phyloP scores from a whole-genome alignment of 2,797 vertebrate species.

The Heliangelus exortis region DNA sequence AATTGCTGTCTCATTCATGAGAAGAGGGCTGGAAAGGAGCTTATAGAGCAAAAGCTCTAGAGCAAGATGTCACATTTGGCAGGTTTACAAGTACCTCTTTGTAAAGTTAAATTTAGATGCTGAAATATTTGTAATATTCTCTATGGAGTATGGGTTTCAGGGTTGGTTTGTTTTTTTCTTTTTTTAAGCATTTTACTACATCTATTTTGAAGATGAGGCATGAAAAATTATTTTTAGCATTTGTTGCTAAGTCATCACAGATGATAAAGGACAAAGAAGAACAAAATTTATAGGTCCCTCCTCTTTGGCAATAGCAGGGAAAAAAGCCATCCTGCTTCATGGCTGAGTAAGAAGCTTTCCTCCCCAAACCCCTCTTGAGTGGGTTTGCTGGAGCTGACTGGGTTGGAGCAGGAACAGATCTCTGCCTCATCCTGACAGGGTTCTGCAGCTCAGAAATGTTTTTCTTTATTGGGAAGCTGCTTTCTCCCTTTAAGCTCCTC shows the following conservation, averaged over 20 bases:
- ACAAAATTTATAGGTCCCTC: background rate
- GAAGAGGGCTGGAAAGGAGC: background rate
- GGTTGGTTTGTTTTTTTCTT: background rate
- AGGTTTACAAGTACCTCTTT: background rate
- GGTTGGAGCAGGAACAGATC: background rate
- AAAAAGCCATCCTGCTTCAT: background rate
- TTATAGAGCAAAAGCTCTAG: background rate
- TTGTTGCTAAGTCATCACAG: conserved; percentile 20
- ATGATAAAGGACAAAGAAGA: background rate
- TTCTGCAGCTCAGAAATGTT: background rate
- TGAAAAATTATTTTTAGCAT: conserved; percentile 5
- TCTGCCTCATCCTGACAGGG: fast-evolving
- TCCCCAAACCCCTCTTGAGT: background rate
- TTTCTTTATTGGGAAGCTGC: background rate
- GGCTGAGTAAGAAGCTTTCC: background rate
- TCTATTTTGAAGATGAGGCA: background rate
- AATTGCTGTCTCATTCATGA: fast-evolving
- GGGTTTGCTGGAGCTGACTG: background rate
- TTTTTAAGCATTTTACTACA: background rate
- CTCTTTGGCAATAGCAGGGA: background rate
- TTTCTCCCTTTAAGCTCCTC: background rate
- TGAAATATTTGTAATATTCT: background rate
- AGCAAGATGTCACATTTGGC: background rate
- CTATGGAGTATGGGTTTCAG: background rate
- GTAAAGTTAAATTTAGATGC: background rate